Conservation (phyloP, 2,888 invertebrate genomes). For the Trichopoda pennipes region DNA sequence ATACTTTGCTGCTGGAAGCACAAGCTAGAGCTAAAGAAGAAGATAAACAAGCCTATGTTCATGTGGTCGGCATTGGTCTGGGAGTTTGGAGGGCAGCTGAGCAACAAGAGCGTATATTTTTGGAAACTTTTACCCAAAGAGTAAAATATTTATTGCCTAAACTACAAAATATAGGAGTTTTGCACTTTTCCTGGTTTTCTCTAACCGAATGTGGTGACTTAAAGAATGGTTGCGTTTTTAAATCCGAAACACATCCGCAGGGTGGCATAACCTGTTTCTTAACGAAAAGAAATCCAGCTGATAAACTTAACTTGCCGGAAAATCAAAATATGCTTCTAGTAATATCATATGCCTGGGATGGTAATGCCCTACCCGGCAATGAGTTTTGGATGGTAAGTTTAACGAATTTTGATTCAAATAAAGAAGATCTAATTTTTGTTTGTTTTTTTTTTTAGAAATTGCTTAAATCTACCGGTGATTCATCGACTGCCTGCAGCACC, state of each 20-base stretch:
- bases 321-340: slow-evolving; percentile 82
- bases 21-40: slow-evolving; percentile 82
- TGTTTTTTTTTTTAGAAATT: slow-evolving; percentile 74
- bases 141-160: slow-evolving; percentile 82
- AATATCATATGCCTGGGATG: slow-evolving; percentile 88
- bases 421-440: no score
- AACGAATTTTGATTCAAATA: not conserved
- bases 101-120: slow-evolving; percentile 85
- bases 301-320: slow-evolving; percentile 78
- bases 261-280: slow-evolving; percentile 82
- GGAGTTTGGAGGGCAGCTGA: slow-evolving; percentile 85
- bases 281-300: slow-evolving; percentile 83
- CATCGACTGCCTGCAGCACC: slow-evolving; percentile 84
- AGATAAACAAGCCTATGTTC: slow-evolving; percentile 83
- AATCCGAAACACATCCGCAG: slow-evolving; percentile 74
- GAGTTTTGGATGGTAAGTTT: slow-evolving; percentile 85
- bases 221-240: slow-evolving; percentile 80
- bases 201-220: slow-evolving; percentile 81
- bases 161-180: slow-evolving; percentile 83
- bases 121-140: slow-evolving; percentile 85
- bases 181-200: slow-evolving; percentile 86
- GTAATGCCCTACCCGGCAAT: slow-evolving; percentile 87
- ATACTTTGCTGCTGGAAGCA: slow-evolving; percentile 84
- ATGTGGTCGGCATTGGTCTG: slow-evolving; percentile 85
- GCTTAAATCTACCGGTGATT: slow-evolving; percentile 82